Percentiles rank a stretch among this genome's conserved stretches.
These are phyloP conservation scores for Melanostigma gelatinosum DNA, from an alignment of 2,113 vertebrate genomes.

Conservation along the genomic window DNA sequence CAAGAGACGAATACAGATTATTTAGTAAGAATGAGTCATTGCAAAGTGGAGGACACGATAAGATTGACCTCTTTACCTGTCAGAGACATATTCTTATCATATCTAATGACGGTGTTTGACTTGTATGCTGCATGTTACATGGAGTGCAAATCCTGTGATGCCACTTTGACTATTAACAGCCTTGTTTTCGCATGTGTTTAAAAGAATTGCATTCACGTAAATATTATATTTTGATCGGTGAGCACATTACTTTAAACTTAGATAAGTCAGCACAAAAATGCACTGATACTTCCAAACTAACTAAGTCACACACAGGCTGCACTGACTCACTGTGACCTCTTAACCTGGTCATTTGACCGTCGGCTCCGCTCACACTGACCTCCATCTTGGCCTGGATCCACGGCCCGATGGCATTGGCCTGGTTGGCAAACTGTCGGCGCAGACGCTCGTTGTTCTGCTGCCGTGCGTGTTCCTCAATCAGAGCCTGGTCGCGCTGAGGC, in stretches of 20 bases:
- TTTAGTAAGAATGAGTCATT: background rate
- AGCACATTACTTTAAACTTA: background rate
- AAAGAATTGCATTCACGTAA: background rate
- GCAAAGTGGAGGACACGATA: background rate
- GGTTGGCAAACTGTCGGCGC: slow-evolving; percentile 95
- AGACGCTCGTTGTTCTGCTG: slow-evolving; percentile 98
- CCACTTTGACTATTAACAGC: background rate
- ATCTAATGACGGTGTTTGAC: background rate
- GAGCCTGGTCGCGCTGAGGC: slow-evolving; percentile 94
- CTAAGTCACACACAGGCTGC: background rate
- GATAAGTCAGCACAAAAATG: background rate
- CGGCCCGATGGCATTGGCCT: slow-evolving; percentile 97
- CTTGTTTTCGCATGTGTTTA: background rate
- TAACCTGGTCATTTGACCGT: background rate
- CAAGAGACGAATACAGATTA: background rate
- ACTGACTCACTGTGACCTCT: slow-evolving; percentile 5
- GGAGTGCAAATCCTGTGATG: background rate
- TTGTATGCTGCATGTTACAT: background rate
- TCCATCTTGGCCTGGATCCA: slow-evolving; percentile 99
- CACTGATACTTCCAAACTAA: background rate
- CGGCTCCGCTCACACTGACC: slow-evolving; percentile 76
- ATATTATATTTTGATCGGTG: background rate
- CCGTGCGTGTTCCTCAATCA: slow-evolving; percentile 94
- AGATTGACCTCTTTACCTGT: background rate
- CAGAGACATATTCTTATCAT: background rate